Evolutionary conservation across 35 echinoderm and acorn worm species (phyloP), one percentile per base, ranked within the genome.

Genomic region (Heliocidaris tuberculata): DNA sequence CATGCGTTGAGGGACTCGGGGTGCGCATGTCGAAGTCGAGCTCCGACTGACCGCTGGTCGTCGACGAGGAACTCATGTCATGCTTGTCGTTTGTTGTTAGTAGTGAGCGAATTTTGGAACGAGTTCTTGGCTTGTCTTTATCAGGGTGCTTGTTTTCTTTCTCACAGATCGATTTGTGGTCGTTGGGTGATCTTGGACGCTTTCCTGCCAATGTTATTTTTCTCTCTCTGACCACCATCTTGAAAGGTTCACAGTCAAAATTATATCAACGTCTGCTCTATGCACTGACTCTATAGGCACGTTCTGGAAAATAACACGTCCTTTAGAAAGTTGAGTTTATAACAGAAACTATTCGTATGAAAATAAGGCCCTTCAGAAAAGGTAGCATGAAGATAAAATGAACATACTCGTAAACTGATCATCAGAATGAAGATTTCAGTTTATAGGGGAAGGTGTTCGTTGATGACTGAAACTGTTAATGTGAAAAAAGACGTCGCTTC

Each of bases 131-230:
- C 21, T 32, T 52, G 91, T 31, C 48, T 32, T 59, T 93, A 42
- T 93, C 91, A 11, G 50, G 31, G 11, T 31, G 87, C 87, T 93
- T 93, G 91, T 49, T 93, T 50, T 93, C 91, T 93, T 59, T 93
- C 50, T 59, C 91, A 16, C 91, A 59, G 9, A 48, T 49, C 48
- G 91, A 50, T 93, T 59, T 93, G 31, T 49, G 31, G 47, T 59
- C 50, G 16, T 32, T 13, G 27, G 91, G 91, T 93, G 91, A 93
- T 31, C 91, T 32, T 49, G 91, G 47, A 13, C 91, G 91, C 29
- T 93, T 93, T 32, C 87, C 87, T 16, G 19, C 32, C 4, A 42
- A n/a, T 47, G 32, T 32, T 48, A 31, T 30, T 48, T 31, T 32
- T 15, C 47, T 30, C 27, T 88, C 47, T 89, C 32, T 78, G 7